Evolutionary conservation across 92 coral and sea anemone species (phyloP).

Genomic region (Montipora capitata): DNA sequence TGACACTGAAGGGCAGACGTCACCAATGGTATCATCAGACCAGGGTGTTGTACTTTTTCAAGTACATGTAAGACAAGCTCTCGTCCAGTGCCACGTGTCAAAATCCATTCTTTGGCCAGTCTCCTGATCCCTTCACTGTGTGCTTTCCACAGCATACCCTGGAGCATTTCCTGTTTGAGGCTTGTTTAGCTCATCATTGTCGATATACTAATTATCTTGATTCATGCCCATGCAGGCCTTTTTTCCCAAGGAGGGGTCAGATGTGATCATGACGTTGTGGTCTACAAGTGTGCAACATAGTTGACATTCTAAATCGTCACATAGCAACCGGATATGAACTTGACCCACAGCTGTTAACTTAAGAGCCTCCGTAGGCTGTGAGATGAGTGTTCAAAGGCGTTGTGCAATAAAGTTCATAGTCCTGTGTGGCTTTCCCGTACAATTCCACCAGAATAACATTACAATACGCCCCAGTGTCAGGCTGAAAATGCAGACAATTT

Average conservation of each 20-base stretch:
- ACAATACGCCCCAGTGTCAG: too few species aligned
- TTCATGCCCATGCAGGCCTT: conserved; percentile 86
- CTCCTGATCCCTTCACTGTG: neutral
- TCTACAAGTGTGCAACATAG: conserved; percentile 69
- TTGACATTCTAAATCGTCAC: conserved; percentile 41
- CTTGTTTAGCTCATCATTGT: conserved; percentile 69
- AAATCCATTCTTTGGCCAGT: conserved; percentile 45
- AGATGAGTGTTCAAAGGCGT: conserved; percentile 65
- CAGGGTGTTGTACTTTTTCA: conserved; percentile 7
- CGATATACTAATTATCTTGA: conserved; percentile 73
- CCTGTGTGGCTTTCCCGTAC: too few species aligned
- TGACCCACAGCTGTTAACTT: conserved; percentile 62
- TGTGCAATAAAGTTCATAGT: neutral
- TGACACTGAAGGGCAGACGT: neutral
- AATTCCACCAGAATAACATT: too few species aligned
- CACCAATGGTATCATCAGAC: too few species aligned
- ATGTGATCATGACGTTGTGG: conserved; percentile 56
- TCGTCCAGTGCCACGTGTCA: too few species aligned
- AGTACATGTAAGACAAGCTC: neutral
- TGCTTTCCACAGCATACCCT: conserved; percentile 35
- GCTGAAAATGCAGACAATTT: too few species aligned
- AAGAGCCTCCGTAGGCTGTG: conserved; percentile 76
- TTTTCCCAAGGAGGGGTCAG: conserved; percentile 78
- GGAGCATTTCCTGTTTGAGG: conserved; percentile 49
- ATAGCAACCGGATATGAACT: conserved; percentile 37